These are phyloP conservation scores for Brachionus angularis DNA, from an alignment of 1,140 invertebrate genomes.

Conservation along the genomic window DNA sequence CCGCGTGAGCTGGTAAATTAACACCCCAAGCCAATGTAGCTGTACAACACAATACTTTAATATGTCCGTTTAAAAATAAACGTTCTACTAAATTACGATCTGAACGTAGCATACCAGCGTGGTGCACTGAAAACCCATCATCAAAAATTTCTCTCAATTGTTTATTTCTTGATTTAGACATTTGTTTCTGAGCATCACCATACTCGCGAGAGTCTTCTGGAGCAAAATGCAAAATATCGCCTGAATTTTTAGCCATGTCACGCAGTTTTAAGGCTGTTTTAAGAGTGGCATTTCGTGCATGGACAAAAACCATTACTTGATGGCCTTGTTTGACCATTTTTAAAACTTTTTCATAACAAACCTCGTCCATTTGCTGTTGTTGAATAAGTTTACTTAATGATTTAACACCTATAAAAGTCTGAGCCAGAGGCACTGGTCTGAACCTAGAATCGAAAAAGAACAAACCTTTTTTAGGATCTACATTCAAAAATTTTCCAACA, in stretches of 20 bases:
- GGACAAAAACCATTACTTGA: constrained; percentile 98
- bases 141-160: constrained; percentile 67
- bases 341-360: constrained; percentile 87
- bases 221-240: constrained; percentile 51
- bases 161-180: constrained; percentile 64
- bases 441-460: constrained; percentile 97
- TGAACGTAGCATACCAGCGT: constrained; percentile 84
- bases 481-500: constrained; percentile 85
- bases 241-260: constrained; percentile 55
- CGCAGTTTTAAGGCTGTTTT: constrained; percentile 69
- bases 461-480: constrained; percentile 84
- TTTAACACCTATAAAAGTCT: constrained; percentile 70
- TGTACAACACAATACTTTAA: constrained; percentile 91
- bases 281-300: constrained; percentile 89
- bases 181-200: constrained; percentile 59
- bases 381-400: constrained; percentile 70
- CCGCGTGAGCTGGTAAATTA: constrained; percentile 93
- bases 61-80: constrained; percentile 69
- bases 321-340: constrained; percentile 81
- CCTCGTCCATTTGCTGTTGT: constrained; percentile 78
- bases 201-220: constrained; percentile 52
- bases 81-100: constrained; percentile 67
- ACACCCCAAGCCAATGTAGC: constrained; percentile 98
- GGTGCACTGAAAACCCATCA: constrained; percentile 86
- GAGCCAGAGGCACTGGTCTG: constrained; percentile 85